A percentile compares a stretch with the other conserved stretches of the same genome.
Conservation (phyloP, 2,888 invertebrate species). For the Emmelina monodactyla region DNA sequence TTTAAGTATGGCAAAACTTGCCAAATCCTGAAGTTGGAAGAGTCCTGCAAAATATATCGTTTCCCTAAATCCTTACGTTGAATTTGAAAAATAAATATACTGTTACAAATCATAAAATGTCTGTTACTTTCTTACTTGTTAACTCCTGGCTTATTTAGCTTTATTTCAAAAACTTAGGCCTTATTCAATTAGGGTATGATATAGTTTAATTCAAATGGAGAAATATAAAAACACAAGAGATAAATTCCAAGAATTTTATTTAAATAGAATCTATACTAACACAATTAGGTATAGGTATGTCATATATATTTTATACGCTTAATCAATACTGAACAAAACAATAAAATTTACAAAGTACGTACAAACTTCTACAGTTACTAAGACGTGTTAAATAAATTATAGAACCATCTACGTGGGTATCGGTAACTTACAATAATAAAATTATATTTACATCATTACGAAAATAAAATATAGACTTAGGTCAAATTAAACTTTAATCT, state of each 20-base stretch:
- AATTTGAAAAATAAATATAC: no score
- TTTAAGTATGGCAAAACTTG: no score
- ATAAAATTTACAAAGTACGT: conserved; percentile 58
- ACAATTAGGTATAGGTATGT: conserved; percentile 32
- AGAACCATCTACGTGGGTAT: conserved; percentile 20
- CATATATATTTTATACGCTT: conserved; percentile 54
- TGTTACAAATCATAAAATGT: no score
- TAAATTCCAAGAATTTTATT: conserved; percentile 30
- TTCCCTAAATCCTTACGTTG: no score
- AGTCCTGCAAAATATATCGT: no score
- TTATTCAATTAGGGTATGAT: no score
- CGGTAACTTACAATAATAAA: conserved; percentile 47
- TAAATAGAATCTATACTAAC: conserved; percentile 41
- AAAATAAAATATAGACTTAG: conserved; percentile 15
- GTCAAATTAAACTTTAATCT: conserved; percentile 16
- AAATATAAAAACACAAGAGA: conserved; percentile 1
- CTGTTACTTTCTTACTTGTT: no score
- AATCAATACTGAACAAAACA: conserved; percentile 61
- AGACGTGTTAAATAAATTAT: conserved; percentile 31
- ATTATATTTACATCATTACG: conserved; percentile 46
- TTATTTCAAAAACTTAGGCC: no score
- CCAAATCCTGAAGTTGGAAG: no score
- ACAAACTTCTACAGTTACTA: conserved; percentile 40
- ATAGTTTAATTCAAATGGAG: no score
- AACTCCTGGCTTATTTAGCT: no score